Conservation (phyloP, 2,888 invertebrate species). For the Brenthis ino region DNA sequence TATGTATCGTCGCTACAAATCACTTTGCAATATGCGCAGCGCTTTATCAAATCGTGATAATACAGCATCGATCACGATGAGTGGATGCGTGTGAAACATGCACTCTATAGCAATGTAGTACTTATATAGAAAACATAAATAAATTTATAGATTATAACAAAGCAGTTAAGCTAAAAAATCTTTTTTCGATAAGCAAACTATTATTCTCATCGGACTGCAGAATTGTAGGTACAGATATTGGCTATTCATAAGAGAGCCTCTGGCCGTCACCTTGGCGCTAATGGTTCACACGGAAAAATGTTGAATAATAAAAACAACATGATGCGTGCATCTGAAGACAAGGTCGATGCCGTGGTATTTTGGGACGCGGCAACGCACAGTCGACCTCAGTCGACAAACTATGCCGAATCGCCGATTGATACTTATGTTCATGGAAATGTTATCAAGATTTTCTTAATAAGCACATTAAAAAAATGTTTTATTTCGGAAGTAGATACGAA, state of each 20-base stretch:
- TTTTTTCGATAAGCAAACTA: too few species aligned
- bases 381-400: slow-evolving; percentile 55
- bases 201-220: neutral
- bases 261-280: slow-evolving; percentile 73
- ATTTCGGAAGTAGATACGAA: neutral
- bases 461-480: neutral
- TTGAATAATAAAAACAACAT: slow-evolving; percentile 71
- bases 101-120: neutral
- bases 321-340: slow-evolving; percentile 71
- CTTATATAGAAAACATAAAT: neutral
- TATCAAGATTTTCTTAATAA: slow-evolving; percentile 47
- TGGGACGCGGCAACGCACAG: slow-evolving; percentile 63
- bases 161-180: too few species aligned
- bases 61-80: slow-evolving; percentile 37
- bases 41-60: slow-evolving; percentile 40
- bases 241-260: slow-evolving; percentile 28
- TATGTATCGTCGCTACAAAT: slow-evolving; percentile 39
- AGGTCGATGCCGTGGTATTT: slow-evolving; percentile 79
- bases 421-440: slow-evolving; percentile 60
- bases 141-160: too few species aligned
- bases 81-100: slow-evolving; percentile 29
- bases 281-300: slow-evolving; percentile 63
- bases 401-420: slow-evolving; percentile 69
- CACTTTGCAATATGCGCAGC: slow-evolving; percentile 37
- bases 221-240: slow-evolving; percentile 37